Evolutionary conservation across 92 coral and sea anemone species (phyloP), one percentile per base, ranked within the genome.

Genomic region (Paragorgia papillata): DNA sequence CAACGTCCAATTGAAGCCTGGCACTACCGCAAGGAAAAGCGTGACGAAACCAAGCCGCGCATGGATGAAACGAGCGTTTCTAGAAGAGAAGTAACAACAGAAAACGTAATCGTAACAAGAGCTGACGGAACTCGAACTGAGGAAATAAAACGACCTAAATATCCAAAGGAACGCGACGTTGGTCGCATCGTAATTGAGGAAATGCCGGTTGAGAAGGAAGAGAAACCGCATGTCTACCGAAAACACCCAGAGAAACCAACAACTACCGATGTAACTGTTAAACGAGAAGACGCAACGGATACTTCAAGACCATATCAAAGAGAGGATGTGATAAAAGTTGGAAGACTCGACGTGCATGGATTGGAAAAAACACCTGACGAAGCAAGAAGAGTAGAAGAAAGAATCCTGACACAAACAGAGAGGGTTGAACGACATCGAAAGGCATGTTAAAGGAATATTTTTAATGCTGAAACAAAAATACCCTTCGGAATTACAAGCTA

Each of bases 1-100:
- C 53, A 9, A 15, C 53, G 53, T 15, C n/a, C 2, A 6, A 46
- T 46, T n/a, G n/a, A 46, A 46, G 53, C 7, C 15, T 9, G 7
- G 53, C 53, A 15, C 12, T 46, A 6, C n/a, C 46, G 54, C 46
- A 49, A 33, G 39, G 78, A 71, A 5, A 53, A 55, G 35, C 61
- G 32, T 3, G 57, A 71, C 64, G 49, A 53, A 57, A 48, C 30
- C 22, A 54, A 55, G 25, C 21, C 50, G 30, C 62, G 30, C 2
- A 8, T 28, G 18, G 62, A 56, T 56, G 62, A 56, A 56, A 22
- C 62, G 22, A 56, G 62, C 5, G 18, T 4, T 22, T 22, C 33
- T 13, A 29, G 33, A 56, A 28, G 62, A 22, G 28, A 56, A 22
- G 29, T 22, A 2, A 7, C 2, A 56, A 22, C 62, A 56, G 33